Evolutionary conservation across 2,113 vertebrate species (phyloP).

Genomic region (Numida meleagris): DNA sequence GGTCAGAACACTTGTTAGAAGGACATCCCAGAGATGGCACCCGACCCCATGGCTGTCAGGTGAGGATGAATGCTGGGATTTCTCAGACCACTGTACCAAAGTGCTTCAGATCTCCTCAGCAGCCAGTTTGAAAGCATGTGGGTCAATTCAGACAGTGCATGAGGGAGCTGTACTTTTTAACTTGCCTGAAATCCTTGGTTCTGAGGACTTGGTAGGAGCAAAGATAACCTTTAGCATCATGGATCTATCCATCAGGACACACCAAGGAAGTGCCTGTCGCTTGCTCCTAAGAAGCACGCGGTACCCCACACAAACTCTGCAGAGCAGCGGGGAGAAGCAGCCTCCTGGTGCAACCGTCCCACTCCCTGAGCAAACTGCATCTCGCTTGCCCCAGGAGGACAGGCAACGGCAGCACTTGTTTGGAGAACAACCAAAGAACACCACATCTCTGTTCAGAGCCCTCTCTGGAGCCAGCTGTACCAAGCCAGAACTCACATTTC

Average conservation of each 20-base stretch:
- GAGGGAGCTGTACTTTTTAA: background rate
- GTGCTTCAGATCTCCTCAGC: background rate
- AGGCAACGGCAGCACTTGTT: accelerated
- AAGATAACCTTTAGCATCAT: accelerated
- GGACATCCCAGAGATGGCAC: background rate
- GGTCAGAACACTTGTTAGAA: background rate
- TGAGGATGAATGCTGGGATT: background rate
- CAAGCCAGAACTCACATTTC: background rate
- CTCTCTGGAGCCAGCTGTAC: background rate
- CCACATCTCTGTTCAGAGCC: accelerated
- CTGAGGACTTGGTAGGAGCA: background rate
- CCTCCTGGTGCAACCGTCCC: accelerated
- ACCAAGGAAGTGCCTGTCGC: accelerated
- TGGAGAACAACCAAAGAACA: background rate
- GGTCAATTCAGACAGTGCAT: background rate
- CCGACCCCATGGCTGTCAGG: background rate
- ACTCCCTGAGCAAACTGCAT: background rate
- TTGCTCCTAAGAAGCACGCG: accelerated
- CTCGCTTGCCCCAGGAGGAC: background rate
- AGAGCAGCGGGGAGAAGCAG: background rate
- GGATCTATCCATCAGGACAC: background rate
- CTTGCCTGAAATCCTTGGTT: background rate
- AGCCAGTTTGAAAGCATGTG: background rate
- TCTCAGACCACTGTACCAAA: background rate
- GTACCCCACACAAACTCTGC: background rate